These are phyloP conservation scores for Melozone crissalis DNA, from an alignment of 2,113 vertebrate genomes.

Conservation along the genomic window DNA sequence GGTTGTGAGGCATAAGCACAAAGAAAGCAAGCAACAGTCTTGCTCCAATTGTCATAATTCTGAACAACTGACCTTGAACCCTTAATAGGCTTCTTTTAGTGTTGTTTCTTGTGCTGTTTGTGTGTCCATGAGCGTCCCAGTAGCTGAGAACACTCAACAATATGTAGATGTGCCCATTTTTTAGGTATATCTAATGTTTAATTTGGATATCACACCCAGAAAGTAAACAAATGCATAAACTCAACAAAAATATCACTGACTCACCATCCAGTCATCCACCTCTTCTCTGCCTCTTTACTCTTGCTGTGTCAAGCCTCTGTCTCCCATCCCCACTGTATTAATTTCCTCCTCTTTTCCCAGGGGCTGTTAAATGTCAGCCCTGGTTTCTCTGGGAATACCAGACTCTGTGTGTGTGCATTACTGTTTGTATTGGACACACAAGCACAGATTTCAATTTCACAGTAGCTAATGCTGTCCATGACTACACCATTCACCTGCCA, in stretches of 20 bases:
- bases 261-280: constrained; percentile 4
- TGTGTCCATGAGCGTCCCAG: background rate
- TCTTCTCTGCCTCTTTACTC: constrained; percentile 24
- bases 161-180: background rate
- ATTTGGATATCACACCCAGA: constrained; percentile 51
- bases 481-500: background rate
- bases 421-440: constrained; percentile 2
- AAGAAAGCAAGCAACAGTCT: constrained; percentile 26
- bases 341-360: constrained; percentile 16
- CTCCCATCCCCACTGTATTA: background rate
- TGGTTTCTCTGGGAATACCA: background rate
- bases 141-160: background rate
- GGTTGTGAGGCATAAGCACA: constrained; percentile 2
- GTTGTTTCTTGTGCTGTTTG: constrained; percentile 28
- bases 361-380: background rate
- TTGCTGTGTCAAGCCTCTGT: background rate
- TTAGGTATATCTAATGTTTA: constrained; percentile 40
- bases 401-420: background rate
- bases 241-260: constrained; percentile 50
- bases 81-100: constrained; percentile 7
- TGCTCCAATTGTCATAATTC: background rate
- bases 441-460: constrained; percentile 14
- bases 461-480: constrained; percentile 13
- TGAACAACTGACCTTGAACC: constrained; percentile 5
- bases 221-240: constrained; percentile 55